These are phyloP conservation scores for Incurvaria masculella DNA, from an alignment of 2,888 invertebrate species.

Conservation along the genomic window DNA sequence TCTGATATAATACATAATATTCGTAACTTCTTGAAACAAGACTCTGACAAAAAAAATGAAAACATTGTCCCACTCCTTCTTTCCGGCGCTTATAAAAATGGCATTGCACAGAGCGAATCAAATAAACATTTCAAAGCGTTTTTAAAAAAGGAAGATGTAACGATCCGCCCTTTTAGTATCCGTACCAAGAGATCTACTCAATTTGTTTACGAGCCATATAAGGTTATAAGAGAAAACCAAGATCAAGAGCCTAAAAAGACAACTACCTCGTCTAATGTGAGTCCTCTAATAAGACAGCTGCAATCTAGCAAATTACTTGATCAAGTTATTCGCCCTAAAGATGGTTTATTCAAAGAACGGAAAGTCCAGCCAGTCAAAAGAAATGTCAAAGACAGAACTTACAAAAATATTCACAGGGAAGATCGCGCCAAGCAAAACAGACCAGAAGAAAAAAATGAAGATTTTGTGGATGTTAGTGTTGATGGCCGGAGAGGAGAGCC, in stretches of 20 bases:
- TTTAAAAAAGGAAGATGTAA: conserved; percentile 25
- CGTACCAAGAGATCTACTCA: conserved; percentile 33
- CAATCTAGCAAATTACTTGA: conserved; percentile 39
- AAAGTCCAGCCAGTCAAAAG: conserved; percentile 29
- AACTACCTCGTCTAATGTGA: conserved; percentile 34
- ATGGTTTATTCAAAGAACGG: conserved; percentile 21
- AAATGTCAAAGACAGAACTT: conserved; percentile 24
- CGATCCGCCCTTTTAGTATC: conserved; percentile 16
- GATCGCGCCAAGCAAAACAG: conserved; percentile 28
- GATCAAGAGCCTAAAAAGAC: conserved; percentile 40
- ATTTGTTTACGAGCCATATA: conserved; percentile 48
- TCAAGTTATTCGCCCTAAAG: conserved; percentile 21
- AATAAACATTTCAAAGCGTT: conserved; percentile 21
- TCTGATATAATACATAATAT: conserved; percentile 50
- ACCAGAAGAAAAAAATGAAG: conserved; percentile 19
- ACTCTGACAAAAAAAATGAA: not conserved
- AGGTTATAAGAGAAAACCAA: conserved; percentile 43
- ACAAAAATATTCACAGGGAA: conserved; percentile 38
- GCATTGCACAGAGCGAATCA: not conserved
- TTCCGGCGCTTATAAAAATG: not conserved
- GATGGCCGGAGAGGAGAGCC: conserved; percentile 43
- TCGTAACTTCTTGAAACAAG: conserved; percentile 16
- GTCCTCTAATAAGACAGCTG: conserved; percentile 43
- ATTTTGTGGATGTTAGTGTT: conserved; percentile 32
- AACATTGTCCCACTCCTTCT: not conserved